Evolutionary conservation across 1,140 invertebrate species (phyloP).

Genomic region (Danaus plexippus): DNA sequence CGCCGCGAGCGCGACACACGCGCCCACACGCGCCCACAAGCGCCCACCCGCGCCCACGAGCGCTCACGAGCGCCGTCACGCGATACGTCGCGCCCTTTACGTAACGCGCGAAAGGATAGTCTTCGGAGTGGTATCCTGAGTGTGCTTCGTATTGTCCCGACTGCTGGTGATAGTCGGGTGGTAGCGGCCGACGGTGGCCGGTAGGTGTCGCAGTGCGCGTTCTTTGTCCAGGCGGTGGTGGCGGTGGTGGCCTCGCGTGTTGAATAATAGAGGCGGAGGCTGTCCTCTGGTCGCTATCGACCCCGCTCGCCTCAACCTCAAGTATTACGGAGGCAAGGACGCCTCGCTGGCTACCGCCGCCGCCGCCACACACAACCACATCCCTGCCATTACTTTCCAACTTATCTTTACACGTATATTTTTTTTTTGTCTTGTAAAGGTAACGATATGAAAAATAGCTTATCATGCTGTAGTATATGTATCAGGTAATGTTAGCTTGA

Average conservation of each 20-base stretch:
- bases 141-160: constrained; percentile 39
- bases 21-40: constrained; percentile 58
- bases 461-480: too few relatives aligned
- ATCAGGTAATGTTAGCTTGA: too few relatives aligned
- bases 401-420: too few relatives aligned
- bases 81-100: constrained; percentile 54
- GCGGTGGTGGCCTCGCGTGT: constrained; percentile 49
- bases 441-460: too few relatives aligned
- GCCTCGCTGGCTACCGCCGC: constrained; percentile 58
- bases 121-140: constrained; percentile 45
- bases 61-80: constrained; percentile 16
- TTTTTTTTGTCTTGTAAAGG: too few relatives aligned
- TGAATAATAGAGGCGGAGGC: constrained; percentile 67
- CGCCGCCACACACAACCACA: constrained; percentile 25
- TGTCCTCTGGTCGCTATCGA: constrained; percentile 60
- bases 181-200: constrained; percentile 45
- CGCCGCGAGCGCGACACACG: constrained; percentile 58
- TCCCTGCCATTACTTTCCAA: constrained; percentile 2
- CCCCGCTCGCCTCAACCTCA: constrained; percentile 57
- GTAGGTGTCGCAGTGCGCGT: constrained; percentile 63
- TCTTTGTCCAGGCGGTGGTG: constrained; percentile 51
- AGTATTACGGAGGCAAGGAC: constrained; percentile 55
- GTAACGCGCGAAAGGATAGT: constrained; percentile 57
- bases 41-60: constrained; percentile 38
- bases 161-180: constrained; percentile 36